Conservation (phyloP, 1,140 invertebrate genomes). For the Zaprionus capensis region DNA sequence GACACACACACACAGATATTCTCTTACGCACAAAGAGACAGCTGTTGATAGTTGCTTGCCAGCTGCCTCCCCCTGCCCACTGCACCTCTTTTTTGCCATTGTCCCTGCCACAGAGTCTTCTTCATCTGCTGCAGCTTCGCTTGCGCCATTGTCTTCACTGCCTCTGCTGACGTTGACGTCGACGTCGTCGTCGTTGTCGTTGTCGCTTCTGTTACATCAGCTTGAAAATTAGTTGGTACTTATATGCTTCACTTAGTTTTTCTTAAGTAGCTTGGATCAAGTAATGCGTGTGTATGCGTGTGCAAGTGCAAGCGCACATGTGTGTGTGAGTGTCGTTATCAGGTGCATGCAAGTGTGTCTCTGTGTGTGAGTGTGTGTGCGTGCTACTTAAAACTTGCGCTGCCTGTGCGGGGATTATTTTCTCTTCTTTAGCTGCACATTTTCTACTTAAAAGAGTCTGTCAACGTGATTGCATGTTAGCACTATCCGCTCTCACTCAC, state of each 20-base stretch:
- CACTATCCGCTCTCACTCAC: conserved; percentile 34
- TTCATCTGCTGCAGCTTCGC: neutral
- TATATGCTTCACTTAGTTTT: conserved; percentile 82
- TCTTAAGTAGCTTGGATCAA: conserved; percentile 80
- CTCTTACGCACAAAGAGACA: conserved; percentile 32
- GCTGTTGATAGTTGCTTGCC: conserved; percentile 40
- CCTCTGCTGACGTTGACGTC: neutral
- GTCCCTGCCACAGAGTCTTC: neutral
- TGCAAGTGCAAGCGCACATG: conserved; percentile 11
- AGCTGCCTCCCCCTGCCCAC: conserved; percentile 10
- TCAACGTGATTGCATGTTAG: conserved; percentile 79
- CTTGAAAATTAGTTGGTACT: conserved; percentile 82
- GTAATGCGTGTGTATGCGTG: conserved; percentile 46
- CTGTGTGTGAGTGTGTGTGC: conserved; percentile 29
- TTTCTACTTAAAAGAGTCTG: conserved; percentile 78
- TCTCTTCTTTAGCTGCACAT: conserved; percentile 69
- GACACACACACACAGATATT: conserved; percentile 19
- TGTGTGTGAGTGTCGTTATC: conserved; percentile 34
- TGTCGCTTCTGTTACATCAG: conserved; percentile 67
- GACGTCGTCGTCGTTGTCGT: conserved; percentile 30
- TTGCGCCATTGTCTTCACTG: conserved; percentile 31
- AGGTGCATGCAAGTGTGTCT: conserved; percentile 38
- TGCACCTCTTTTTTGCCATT: conserved; percentile 26
- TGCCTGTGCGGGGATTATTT: conserved; percentile 61
- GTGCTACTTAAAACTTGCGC: conserved; percentile 47